phyloP scores from a whole-genome alignment of 2,797 vertebrate species.

The Pangasius krempfi region DNA sequence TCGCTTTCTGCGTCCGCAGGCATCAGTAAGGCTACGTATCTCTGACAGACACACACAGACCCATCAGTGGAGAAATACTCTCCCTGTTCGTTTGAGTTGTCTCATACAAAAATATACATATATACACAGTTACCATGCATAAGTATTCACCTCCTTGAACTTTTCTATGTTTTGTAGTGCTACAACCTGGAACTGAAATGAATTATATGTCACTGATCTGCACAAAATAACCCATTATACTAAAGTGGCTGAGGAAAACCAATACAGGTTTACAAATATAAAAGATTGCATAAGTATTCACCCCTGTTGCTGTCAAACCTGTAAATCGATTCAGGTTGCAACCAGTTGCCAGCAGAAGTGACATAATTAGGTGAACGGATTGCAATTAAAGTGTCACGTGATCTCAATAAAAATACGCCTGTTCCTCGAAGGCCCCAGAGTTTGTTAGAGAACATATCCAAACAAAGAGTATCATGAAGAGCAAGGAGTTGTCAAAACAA shows the following conservation, averaged over 20 bases:
- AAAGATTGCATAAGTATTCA: not conserved
- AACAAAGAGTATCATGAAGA: not conserved
- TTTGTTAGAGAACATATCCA: not conserved
- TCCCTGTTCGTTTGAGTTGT: conserved; percentile 11
- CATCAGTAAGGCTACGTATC: conserved; percentile 49
- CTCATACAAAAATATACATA: not conserved
- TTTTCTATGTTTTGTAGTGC: not conserved
- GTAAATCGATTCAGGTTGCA: not conserved
- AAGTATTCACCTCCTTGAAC: not conserved
- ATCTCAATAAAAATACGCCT: not conserved
- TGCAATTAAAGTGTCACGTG: not conserved
- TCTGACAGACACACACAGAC: conserved; percentile 25
- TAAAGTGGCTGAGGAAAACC: too few relatives aligned
- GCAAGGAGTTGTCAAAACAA: not conserved
- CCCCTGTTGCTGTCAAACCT: not conserved
- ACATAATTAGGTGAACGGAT: conserved; percentile 1
- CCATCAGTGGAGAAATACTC: conserved; percentile 59
- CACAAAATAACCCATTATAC: not conserved
- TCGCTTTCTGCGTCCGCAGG: conserved; percentile 11
- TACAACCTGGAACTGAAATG: not conserved
- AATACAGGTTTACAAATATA: conserved; percentile 1
- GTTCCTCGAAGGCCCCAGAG: not conserved
- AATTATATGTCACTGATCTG: not conserved
- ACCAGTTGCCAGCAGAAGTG: not conserved
- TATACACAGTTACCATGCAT: not conserved